Evolutionary conservation across 30 jellyfish, hydroid and myxozoan genomes (phyloP), one percentile per base, ranked within the genome.

Genomic region (Rhopilema esculentum): DNA sequence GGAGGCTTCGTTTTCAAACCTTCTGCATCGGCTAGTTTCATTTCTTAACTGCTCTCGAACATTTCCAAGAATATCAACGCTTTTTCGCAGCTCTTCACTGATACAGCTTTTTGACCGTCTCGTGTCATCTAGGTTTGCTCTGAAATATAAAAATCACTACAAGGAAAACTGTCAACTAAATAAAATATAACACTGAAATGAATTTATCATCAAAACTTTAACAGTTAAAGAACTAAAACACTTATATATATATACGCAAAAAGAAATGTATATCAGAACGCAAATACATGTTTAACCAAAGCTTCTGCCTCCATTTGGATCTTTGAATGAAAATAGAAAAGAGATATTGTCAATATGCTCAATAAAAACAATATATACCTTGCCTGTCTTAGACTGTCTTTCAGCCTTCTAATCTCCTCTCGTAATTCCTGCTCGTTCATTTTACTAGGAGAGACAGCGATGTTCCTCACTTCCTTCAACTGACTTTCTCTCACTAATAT

Each of bases 401-500:
- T 87, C 66, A 84, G 21, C 66, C 87, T 72, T 80, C 77, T 74
- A 7, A 57, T 75, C 66, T 29, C 53, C 51, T 84, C 93, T 22
- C 75, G 66, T 25, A 49, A 26, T 22, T 84, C 85, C 21, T 69
- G 27, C 7, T 84, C 87, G 7, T 70, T 84, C 82, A 69, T 28
- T 21, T 51, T 86, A 66, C 85, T 64, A 0, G 95, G 89, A 48
- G 85, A 66, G 4, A 65, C 51, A 18, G 89, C 89, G 9, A 73
- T 40, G n/a, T 75, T 78, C 50, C 95, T 75, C 65, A 86, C 78
- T 27, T 63, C 70, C 31, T 77, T 76, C 69, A 86, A 50, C 49
- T 86, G 95, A 28, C 68, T 77, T 20, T 86, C 95, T 1, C 95
- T 74, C 9, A 86, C 95, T 1, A 86, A 69, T 19, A 86, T 86